Base-by-base conservation (phyloP, 2,797 vertebrate species). In the Pseudomugil tenellus region DNA sequence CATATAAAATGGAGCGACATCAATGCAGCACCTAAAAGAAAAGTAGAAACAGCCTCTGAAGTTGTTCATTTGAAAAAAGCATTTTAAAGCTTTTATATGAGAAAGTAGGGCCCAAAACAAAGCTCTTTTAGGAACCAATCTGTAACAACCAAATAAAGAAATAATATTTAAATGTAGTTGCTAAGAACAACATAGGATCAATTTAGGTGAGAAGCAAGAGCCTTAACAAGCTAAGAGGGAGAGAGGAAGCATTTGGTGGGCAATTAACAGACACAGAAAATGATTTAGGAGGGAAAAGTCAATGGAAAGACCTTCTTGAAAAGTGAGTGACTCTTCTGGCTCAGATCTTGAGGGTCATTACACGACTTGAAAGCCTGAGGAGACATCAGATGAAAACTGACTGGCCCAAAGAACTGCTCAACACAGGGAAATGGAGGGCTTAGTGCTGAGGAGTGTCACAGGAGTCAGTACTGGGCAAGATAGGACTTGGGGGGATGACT, bases 251-350 rank as follows among this genome's bases (percentile, higher is more conserved):
- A 56, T 67, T 75, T 72, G 63, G 54, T 74, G 70, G 74, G 76
- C 80, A 76, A 84, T 81, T 79, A 73, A 49, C 67, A 31, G 31
- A 56, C 71, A 23, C 39, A 29, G 51, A 37, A 46, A 62, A 67
- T 26, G 39, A 82, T 72, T 76, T 26, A 10, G 61, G 0, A 41
- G 71, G 19, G 6, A 80, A 62, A 67, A 54, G 63, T 12, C 62
- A 69, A 66, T 55, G 56, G 60, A 63, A 79, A 74, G 72, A 66
- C 67, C 72, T 77, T 72, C 68, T 81, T 79, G 63, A 84, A 49
- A 65, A 69, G 65, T 65, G 74, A 74, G 23, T 63, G 54, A 77
- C 66, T 84, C 64, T 41, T n/a, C 56, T 41, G 67, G 76, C 58
- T 75, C 60, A 70, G 70, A 64, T 67, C 46, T 65, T 65, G 61